Conservation (phyloP, 1,140 invertebrate species). For the Melitaea cinxia region DNA sequence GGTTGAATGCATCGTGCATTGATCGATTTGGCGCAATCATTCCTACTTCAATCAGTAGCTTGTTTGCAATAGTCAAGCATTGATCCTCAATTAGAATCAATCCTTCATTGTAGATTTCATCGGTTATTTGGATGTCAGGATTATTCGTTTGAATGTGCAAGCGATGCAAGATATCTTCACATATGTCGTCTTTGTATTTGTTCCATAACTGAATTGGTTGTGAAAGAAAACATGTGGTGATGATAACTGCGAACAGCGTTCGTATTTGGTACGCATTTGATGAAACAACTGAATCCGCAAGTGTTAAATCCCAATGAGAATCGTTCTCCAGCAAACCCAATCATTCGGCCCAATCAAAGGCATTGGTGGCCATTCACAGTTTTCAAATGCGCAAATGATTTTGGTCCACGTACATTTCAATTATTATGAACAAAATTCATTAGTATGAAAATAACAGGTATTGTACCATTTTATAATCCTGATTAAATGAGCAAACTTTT, state of each 20-base stretch:
- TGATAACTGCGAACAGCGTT: constrained; percentile 32
- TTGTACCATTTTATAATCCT: too few species aligned
- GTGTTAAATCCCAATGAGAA: constrained; percentile 20
- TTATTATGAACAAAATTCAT: too few species aligned
- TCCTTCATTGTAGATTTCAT: constrained; percentile 45
- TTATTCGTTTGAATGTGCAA: background rate
- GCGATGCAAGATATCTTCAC: constrained; percentile 57
- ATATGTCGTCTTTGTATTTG: constrained; percentile 62
- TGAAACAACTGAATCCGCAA: constrained; percentile 21
- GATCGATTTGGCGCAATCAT: constrained; percentile 61
- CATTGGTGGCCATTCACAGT: constrained; percentile 26
- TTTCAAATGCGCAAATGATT: constrained; percentile 68
- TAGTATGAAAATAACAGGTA: too few species aligned
- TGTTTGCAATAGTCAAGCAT: constrained; percentile 53
- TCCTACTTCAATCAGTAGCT: constrained; percentile 55
- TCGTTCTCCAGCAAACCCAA: constrained; percentile 15
- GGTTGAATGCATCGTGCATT: constrained; percentile 57
- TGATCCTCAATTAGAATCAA: constrained; percentile 58
- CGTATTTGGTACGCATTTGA: constrained; percentile 23
- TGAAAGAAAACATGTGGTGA: constrained; percentile 39
- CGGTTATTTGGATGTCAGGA: constrained; percentile 21
- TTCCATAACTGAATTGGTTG: background rate
- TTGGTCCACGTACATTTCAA: constrained; percentile 76
- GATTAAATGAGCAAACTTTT: too few species aligned
- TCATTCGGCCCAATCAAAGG: constrained; percentile 4